Evolutionary conservation across 1,140 invertebrate genomes (phyloP).

Genomic region (Cephus cinctus): DNA sequence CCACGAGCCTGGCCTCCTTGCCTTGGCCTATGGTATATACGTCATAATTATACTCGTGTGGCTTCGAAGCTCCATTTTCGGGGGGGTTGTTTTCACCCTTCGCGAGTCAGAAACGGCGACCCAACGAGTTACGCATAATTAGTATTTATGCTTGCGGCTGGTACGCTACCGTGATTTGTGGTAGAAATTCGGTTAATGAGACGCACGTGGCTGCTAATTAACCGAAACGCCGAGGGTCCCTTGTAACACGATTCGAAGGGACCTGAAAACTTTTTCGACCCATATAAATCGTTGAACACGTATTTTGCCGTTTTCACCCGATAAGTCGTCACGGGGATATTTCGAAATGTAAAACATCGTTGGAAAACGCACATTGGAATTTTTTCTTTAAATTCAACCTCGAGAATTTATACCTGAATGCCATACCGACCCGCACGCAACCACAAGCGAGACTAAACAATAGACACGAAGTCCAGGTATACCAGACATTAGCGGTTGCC

Average conservation of each 20-base stretch:
- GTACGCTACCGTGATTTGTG: constrained; percentile 32
- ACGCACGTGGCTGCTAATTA: constrained; percentile 40
- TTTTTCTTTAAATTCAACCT: too few species aligned
- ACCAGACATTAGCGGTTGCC: too few species aligned
- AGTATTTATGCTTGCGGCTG: constrained; percentile 35
- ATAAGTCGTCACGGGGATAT: too few species aligned
- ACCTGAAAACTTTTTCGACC: too few species aligned
- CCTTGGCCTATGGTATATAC: not conserved
- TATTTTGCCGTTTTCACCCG: too few species aligned
- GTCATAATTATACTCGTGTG: constrained; percentile 2
- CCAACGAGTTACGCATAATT: constrained; percentile 29
- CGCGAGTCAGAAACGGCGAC: not conserved
- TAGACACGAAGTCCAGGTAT: too few species aligned
- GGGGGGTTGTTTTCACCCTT: not conserved
- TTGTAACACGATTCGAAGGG: not conserved
- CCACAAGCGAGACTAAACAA: too few species aligned
- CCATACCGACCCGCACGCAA: too few species aligned
- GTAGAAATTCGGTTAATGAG: constrained; percentile 36
- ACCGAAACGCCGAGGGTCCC: constrained; percentile 12
- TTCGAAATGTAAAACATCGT: too few species aligned
- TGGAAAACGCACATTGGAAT: too few species aligned
- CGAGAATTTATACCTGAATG: too few species aligned
- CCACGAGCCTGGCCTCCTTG: not conserved
- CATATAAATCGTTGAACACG: too few species aligned
- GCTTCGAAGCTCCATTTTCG: not conserved